phyloP scores from a whole-genome alignment of 2,888 invertebrate species.

The Sinotaia quadrata region DNA sequence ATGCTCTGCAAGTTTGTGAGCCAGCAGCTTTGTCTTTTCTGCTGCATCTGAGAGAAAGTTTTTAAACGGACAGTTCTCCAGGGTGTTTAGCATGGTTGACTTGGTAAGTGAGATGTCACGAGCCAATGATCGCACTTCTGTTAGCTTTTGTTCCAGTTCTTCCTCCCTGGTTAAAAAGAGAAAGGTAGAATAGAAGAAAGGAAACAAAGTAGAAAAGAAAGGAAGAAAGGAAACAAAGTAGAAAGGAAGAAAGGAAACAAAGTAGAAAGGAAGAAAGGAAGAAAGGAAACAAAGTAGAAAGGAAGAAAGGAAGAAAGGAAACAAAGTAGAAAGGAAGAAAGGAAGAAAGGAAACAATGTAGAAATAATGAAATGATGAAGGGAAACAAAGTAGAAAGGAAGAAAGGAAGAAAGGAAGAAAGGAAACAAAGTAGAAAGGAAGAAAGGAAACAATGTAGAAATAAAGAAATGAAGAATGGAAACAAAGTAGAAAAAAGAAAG shows the following conservation, averaged over 20 bases:
- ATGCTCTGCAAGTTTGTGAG: slow-evolving; percentile 24
- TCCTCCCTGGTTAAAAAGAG: background rate
- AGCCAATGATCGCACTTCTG: slow-evolving; percentile 35
- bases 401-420: no score
- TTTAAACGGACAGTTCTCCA: slow-evolving; percentile 36
- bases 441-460: no score
- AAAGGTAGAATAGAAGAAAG: background rate
- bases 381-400: no score
- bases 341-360: background rate
- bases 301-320: background rate
- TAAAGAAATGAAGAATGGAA: no score
- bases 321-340: slow-evolving; percentile 1
- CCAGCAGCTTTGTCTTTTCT: slow-evolving; percentile 34
- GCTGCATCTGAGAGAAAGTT: slow-evolving; percentile 40
- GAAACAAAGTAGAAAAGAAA: background rate
- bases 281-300: background rate
- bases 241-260: no score
- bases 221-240: background rate
- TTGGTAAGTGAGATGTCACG: slow-evolving; percentile 33
- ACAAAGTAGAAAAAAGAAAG: no score
- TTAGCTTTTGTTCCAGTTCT: slow-evolving; percentile 41
- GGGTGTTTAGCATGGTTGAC: slow-evolving; percentile 30
- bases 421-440: no score
- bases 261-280: background rate
- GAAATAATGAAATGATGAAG: no score